These are phyloP conservation scores for Drosophila merina DNA, from an alignment of 2,888 invertebrate genomes.

Conservation along the genomic window DNA sequence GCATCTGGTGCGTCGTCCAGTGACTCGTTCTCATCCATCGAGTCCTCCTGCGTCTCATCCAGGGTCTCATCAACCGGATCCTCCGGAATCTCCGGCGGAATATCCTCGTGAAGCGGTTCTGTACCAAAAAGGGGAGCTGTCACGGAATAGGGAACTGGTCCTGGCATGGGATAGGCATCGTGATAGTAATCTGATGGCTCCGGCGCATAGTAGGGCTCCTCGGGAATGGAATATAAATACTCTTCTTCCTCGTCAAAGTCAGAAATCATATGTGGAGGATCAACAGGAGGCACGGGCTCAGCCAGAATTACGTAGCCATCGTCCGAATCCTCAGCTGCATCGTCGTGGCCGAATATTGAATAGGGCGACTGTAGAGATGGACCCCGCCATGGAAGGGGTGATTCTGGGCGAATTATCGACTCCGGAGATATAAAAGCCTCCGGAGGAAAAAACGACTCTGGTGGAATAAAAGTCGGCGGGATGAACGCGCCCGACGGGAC, in stretches of 20 bases:
- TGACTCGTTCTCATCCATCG: not conserved
- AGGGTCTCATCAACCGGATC: not conserved
- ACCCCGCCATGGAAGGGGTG: not conserved
- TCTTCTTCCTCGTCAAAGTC: not conserved
- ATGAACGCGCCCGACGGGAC: not conserved
- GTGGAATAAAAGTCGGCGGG: not conserved
- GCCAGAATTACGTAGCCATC: not conserved
- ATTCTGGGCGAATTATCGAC: not conserved
- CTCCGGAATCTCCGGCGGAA: not conserved
- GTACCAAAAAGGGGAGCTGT: not conserved
- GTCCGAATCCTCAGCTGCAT: not conserved
- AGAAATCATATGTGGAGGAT: not conserved
- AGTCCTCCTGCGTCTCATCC: not conserved
- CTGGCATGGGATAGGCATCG: not conserved
- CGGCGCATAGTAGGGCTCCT: not conserved
- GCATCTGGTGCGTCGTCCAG: too few species aligned
- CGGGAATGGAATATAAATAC: not conserved
- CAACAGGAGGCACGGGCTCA: not conserved
- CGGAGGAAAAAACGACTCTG: not conserved
- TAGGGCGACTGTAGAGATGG: not conserved
- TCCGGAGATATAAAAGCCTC: not conserved
- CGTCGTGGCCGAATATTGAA: not conserved
- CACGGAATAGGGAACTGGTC: not conserved
- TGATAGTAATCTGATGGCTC: not conserved
- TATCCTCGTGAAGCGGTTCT: not conserved